These are phyloP conservation scores for Limonius californicus DNA, from an alignment of 1,140 invertebrate genomes.

Conservation along the genomic window DNA sequence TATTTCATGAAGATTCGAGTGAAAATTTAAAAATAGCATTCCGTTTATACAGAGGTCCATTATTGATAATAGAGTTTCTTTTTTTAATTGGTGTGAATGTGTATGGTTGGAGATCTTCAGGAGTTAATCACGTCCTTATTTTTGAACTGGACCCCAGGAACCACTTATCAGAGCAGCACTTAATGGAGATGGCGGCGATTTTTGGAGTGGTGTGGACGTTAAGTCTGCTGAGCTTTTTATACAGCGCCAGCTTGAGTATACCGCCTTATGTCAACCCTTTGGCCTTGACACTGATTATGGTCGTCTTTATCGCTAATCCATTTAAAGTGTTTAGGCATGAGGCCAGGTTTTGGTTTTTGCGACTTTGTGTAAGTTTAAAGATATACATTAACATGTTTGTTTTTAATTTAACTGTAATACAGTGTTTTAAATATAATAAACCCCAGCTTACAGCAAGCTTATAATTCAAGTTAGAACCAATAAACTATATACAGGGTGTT, in stretches of 20 bases:
- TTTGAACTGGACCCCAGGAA: conserved; percentile 90
- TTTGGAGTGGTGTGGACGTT: conserved; percentile 83
- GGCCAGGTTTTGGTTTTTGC: conserved; percentile 62
- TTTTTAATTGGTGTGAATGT: conserved; percentile 87
- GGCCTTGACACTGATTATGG: conserved; percentile 63
- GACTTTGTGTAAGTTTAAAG: conserved; percentile 43
- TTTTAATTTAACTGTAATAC: no score
- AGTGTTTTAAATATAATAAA: no score
- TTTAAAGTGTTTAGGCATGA: conserved; percentile 73
- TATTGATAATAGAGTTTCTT: conserved; percentile 78
- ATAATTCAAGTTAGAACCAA: no score
- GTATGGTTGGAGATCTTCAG: conserved; percentile 84
- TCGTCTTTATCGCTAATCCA: conserved; percentile 78
- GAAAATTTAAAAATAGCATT: conserved; percentile 56
- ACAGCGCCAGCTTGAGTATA: conserved; percentile 68
- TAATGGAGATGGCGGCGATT: conserved; percentile 83
- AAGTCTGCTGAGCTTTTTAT: conserved; percentile 62
- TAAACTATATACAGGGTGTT: no score
- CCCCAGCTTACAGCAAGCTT: no score
- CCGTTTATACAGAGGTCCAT: conserved; percentile 74
- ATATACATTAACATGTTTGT: no score
- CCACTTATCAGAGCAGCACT: conserved; percentile 79
- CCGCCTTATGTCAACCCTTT: conserved; percentile 77
- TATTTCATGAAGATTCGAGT: conserved; percentile 46
- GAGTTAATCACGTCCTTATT: conserved; percentile 90